phyloP scores from a whole-genome alignment of 1,140 invertebrate genomes.

The Plodia interpunctella region DNA sequence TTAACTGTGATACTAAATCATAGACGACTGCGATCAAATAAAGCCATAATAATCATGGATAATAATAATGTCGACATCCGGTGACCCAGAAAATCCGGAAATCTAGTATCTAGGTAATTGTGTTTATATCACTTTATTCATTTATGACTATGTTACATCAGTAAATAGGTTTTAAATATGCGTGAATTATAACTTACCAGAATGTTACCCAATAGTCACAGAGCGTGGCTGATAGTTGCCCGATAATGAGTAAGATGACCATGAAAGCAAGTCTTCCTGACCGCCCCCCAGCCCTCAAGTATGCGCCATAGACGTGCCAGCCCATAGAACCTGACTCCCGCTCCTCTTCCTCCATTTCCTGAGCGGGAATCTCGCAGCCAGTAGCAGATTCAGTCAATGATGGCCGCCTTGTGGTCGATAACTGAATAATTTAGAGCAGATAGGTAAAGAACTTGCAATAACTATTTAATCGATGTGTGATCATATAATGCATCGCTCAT shows the following conservation, averaged over 20 bases:
- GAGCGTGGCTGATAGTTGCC: slow-evolving; percentile 70
- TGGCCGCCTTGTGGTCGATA: slow-evolving; percentile 58
- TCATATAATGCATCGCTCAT: too few relatives aligned
- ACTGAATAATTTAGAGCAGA: slow-evolving; percentile 24
- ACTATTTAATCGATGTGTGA: too few relatives aligned
- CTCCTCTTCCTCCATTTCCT: slow-evolving; percentile 72
- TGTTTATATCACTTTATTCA: not conserved
- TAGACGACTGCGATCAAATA: too few relatives aligned
- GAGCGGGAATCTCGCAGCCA: slow-evolving; percentile 52
- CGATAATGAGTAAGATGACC: slow-evolving; percentile 64
- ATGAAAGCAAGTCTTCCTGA: slow-evolving; percentile 54
- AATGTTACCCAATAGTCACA: slow-evolving; percentile 77
- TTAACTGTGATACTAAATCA: not conserved
- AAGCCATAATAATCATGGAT: not conserved
- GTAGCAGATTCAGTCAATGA: slow-evolving; percentile 55
- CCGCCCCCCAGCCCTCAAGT: slow-evolving; percentile 63
- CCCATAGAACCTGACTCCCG: slow-evolving; percentile 76
- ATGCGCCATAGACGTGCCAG: slow-evolving; percentile 65
- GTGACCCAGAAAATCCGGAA: not conserved
- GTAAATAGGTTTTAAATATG: too few relatives aligned
- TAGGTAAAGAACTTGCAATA: too few relatives aligned
- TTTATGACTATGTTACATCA: too few relatives aligned
- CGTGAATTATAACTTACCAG: slow-evolving; percentile 62
- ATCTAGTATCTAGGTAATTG: not conserved
- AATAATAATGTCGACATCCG: not conserved